Evolutionary conservation across 2,113 vertebrate genomes (phyloP).

Genomic region (Paramormyrops kingsleyae): DNA sequence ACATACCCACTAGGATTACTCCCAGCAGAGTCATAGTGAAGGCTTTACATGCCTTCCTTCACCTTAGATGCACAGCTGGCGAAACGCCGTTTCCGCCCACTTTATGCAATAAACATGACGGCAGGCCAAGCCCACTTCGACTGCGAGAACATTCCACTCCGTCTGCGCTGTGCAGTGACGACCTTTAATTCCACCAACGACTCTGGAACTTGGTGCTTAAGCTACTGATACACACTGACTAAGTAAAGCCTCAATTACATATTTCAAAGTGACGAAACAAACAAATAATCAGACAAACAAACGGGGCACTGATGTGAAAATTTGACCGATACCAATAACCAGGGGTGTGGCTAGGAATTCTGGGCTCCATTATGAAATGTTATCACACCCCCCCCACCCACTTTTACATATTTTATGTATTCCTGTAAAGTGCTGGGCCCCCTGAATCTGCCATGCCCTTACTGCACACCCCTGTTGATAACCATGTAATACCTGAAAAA

Average conservation of each 20-base stretch:
- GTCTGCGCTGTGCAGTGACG: not conserved
- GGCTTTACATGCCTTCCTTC: not conserved
- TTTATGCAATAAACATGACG: not conserved
- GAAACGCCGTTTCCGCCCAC: not conserved
- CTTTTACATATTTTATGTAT: not conserved
- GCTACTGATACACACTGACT: not conserved
- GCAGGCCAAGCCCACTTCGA: not conserved
- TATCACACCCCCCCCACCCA: not conserved
- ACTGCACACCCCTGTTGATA: not conserved
- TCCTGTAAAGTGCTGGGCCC: not conserved
- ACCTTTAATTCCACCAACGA: not conserved
- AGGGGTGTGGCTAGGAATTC: not conserved
- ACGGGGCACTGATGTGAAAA: not conserved
- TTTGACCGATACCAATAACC: not conserved
- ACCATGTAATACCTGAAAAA: not conserved
- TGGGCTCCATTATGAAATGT: not conserved
- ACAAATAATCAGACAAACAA: not conserved
- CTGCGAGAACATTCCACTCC: not conserved
- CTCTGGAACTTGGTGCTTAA: not conserved
- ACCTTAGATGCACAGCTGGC: not conserved
- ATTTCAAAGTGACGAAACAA: not conserved
- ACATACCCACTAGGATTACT: not conserved
- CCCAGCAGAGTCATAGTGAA: not conserved
- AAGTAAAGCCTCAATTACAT: not conserved
- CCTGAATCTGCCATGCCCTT: not conserved